These are phyloP conservation scores for Rhabdomys dilectus DNA, from an alignment of 2,113 vertebrate species.

Conservation along the genomic window DNA sequence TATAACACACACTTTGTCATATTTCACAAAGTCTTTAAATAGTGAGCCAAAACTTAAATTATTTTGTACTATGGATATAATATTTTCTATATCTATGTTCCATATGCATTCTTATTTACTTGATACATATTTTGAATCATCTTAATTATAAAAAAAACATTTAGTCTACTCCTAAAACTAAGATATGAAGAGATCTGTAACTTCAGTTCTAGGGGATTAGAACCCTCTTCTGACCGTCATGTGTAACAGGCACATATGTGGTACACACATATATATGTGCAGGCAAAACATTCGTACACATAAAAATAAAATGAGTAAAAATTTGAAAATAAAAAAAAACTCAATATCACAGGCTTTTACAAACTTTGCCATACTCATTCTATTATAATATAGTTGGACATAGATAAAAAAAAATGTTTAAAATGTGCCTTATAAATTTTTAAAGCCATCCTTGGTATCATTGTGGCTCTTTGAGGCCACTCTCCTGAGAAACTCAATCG, in stretches of 20 bases:
- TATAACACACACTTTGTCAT: neutral
- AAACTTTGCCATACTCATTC: slow-evolving; percentile 47
- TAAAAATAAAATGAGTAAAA: neutral
- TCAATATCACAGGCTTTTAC: neutral
- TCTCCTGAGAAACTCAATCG: neutral
- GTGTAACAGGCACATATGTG: neutral
- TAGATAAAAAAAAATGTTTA: slow-evolving; percentile 24
- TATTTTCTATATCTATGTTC: neutral
- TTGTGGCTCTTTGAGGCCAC: neutral
- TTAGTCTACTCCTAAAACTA: neutral
- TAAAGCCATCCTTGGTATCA: neutral
- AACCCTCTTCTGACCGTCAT: neutral
- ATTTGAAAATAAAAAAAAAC: neutral
- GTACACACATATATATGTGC: neutral
- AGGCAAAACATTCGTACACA: neutral
- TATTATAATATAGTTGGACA: neutral
- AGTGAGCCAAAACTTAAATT: slow-evolving; percentile 24
- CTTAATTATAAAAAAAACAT: neutral
- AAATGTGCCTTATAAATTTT: neutral
- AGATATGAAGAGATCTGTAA: neutral
- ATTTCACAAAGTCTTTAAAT: slow-evolving; percentile 19
- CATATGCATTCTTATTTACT: slow-evolving; percentile 31
- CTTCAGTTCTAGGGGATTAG: neutral
- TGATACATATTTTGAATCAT: slow-evolving; percentile 25
- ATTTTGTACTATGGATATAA: neutral